Evolutionary conservation across 2,888 invertebrate genomes (phyloP), one percentile per base, ranked within the genome.

Genomic region (Dione vanillae): DNA sequence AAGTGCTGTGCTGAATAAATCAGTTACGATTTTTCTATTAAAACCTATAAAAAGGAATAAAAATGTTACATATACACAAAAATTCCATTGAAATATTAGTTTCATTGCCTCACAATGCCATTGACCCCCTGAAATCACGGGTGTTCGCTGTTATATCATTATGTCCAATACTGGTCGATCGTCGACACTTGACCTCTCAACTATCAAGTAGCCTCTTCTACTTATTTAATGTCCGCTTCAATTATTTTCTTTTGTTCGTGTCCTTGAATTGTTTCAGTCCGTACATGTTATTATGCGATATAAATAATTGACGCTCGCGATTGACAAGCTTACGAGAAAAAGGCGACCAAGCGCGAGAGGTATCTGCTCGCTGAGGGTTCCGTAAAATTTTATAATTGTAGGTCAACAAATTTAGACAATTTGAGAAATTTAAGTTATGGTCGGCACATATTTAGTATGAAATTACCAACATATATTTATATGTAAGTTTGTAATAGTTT

Each of bases 71-170:
- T 45, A 70, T 61, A 51, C 6, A 66, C 20, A 61, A 35, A 65
- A 41, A 51, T 2, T 47, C 43, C 58, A 49, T 61, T 59, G 58
- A 27, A 45, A 52, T 70, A 59, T 61, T 51, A 65, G 64, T 65
- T 64, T 71, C 12, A 73, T 69, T 79, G 79, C 16, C 45, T 20
- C 43, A 51, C 78, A 78, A 78, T 80, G 90, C 88, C 90, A 84
- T 86, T 85, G 91, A 89, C 88, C 86, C 78, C 77, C 83, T 85
- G 85, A 86, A 91, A 90, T 90, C 90, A 88, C 87, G 86, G 88
- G 86, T 87, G 85, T 87, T 79, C 83, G 81, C 85, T 82, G 85
- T 87, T 86, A 89, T 85, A 85, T 87, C 79, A 84, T 89, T 87
- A 89, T 83, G 83, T 82, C 82, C 83, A 86, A 84, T 84, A 84